Evolutionary conservation across 2,888 invertebrate species (phyloP), one percentile per base, ranked within the genome.

Genomic region (Tenthredo amoena): DNA sequence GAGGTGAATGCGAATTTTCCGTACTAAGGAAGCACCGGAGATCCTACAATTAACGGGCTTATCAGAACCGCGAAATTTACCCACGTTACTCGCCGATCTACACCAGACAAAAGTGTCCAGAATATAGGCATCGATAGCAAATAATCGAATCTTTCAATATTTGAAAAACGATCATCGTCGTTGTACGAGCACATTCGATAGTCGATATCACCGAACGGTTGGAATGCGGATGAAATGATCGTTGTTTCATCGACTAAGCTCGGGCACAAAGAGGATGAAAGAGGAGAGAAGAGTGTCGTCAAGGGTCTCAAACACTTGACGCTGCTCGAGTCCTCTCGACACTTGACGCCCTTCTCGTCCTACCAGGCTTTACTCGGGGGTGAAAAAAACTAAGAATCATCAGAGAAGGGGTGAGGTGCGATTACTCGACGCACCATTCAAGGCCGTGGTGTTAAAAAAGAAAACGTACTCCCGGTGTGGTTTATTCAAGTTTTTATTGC

Each of bases 1-100:
- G 65, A 83, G 82, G 65, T 83, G 82, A 83, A 83, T 68, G 82
- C 18, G 68, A 83, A 83, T 83, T 83, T 83, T 26, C 43, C 50
- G 18, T 47, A 47, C 18, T 6, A 62, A 79, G 58, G 58, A 50
- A 79, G 10, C 12, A n/a, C 62, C 62, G 10, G 31, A 62, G 21
- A 79, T 79, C 34, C 21, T n/a, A 26, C 79, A 58, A 58, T 79
- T n/a, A 58, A n/a, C 31, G 50, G n/a, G 34, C 55, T 55, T 31
- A 55, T 77, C 77, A 50, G 15, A 3, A n/a, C 77, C 55, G 9
- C 10, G n/a, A 50, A 40, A 50, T 77, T 55, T 12, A 34, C 21
- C 9, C 31, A n/a, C 2, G 12, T 26, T 68, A 18, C 18, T 68
- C 26, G 65, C 40, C 40, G 40, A 40, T 40, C 1, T 40, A 40